Evolutionary conservation across 2,113 vertebrate species (phyloP), one percentile per base, ranked within the genome.

Genomic region (Ochotona curzoniae): DNA sequence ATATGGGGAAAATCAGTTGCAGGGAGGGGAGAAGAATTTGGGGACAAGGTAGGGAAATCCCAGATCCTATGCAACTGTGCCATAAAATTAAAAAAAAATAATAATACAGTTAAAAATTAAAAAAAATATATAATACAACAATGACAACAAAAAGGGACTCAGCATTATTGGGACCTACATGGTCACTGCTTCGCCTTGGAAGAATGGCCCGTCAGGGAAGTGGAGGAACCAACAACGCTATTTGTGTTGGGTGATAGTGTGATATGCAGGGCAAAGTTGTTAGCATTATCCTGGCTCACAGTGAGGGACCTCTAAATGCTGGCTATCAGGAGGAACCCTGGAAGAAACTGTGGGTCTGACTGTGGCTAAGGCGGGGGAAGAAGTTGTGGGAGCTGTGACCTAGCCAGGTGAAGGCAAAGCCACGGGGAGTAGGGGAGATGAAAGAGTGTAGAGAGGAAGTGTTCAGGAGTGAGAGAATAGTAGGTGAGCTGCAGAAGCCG

Each of bases 391-490:
- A 75, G 71, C 20, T 60, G n/a, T 10, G 26, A 18, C 8, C 8
- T 8, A 38, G 38, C 38, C 38, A 85, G 5, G 20, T 8, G 73
- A 81, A n/a, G 66, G 64, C 6, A 12, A 2, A 44, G 17, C 25
- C 20, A 4, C 9, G 4, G 51, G 7, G 60, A 12, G 8, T 7
- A 0, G 2, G 14, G n/a, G 25, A 60, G 63, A 26, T 63, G 61
- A 7, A 49, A 25, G 7, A 17, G 25, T 75, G 64, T 23, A 47
- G 66, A 79, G 57, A 47, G 69, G 28, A 74, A 47, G 49, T 47
- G 17, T 35, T 83, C 30, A 25, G 47, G 47, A 61, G 32, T 15
- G 20, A 49, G 20, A 38, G 63, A 75, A 60, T 44, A 70, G 85
- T 75, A 82, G 78, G 3, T 12, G 21, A 8, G 10, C 20, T 60